phyloP scores from a whole-genome alignment of 2,113 vertebrate species.

The Tetraodon nigroviridis region DNA sequence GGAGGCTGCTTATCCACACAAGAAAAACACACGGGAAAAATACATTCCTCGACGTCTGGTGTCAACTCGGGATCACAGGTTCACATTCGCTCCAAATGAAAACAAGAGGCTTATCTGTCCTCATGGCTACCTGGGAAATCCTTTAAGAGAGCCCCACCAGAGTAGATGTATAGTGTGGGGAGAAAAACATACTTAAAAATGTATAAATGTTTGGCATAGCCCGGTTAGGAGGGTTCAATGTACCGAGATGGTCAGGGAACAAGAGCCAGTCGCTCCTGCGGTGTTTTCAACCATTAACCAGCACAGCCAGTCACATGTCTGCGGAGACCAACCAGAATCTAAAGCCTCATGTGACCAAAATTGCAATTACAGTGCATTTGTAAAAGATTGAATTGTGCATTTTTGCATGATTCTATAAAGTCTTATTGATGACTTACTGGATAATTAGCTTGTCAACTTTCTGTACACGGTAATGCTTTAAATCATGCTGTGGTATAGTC shows the following conservation, averaged over 20 bases:
- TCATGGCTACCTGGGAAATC: constrained; percentile 5
- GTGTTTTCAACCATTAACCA: constrained; percentile 7
- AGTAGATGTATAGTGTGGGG: background rate
- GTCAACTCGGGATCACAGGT: constrained; percentile 35
- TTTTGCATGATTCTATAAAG: too few relatives aligned
- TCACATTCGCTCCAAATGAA: constrained; percentile 18
- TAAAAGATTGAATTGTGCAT: background rate
- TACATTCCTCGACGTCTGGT: constrained; percentile 33
- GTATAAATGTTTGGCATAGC: background rate
- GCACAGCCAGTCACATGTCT: constrained; percentile 35
- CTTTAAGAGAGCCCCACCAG: constrained; percentile 10
- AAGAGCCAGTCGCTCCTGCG: background rate
- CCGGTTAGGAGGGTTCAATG: too few relatives aligned
- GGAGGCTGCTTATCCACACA: constrained; percentile 21
- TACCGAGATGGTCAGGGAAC: background rate
- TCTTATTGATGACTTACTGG: too few relatives aligned
- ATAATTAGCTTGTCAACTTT: too few relatives aligned
- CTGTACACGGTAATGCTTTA: too few relatives aligned
- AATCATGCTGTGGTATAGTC: too few relatives aligned
- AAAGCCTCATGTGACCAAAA: constrained; percentile 50
- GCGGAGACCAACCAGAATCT: constrained; percentile 35
- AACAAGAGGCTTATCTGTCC: constrained; percentile 47
- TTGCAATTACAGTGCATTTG: too few relatives aligned
- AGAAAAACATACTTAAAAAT: background rate
- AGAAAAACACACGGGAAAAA: constrained; percentile 31